phyloP scores from a whole-genome alignment of 2,797 vertebrate species.

The Enteromius argenteus region DNA sequence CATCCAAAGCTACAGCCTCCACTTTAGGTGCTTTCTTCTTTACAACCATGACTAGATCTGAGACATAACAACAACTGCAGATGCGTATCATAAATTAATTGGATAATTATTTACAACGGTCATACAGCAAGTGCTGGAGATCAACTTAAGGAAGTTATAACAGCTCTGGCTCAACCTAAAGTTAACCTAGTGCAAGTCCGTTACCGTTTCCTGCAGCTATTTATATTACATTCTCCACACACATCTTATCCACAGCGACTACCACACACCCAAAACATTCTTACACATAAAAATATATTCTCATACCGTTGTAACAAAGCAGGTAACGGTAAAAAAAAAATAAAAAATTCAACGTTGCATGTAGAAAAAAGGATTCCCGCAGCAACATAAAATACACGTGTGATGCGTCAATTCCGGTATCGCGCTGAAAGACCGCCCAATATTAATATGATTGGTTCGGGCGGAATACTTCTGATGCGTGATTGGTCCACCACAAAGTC shows the following conservation, averaged over 20 bases:
- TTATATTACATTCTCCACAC: not conserved
- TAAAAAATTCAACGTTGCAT: not conserved
- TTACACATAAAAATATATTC: not conserved
- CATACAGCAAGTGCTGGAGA: not conserved
- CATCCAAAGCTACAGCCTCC: constrained; percentile 81
- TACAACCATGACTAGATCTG: constrained; percentile 83
- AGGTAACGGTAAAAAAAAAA: not conserved
- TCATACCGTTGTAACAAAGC: not conserved
- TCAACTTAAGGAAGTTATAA: not conserved
- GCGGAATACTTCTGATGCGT: not conserved
- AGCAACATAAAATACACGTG: constrained; percentile 55
- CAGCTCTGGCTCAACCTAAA: not conserved
- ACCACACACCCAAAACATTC: not conserved
- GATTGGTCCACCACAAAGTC: constrained; percentile 59
- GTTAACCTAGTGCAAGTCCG: not conserved
- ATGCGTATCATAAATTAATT: not conserved
- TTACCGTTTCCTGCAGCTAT: not conserved
- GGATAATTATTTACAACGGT: not conserved
- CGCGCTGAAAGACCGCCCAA: constrained; percentile 20
- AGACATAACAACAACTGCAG: not conserved
- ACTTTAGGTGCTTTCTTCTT: constrained; percentile 90
- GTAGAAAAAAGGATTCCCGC: not conserved
- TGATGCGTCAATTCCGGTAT: constrained; percentile 71
- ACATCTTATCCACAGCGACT: not conserved
- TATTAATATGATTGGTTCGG: not conserved